Percentiles rank a stretch among this genome's conserved stretches.
phyloP scores from a whole-genome alignment of 2,888 invertebrate species.

The Drosophila prolongata region DNA sequence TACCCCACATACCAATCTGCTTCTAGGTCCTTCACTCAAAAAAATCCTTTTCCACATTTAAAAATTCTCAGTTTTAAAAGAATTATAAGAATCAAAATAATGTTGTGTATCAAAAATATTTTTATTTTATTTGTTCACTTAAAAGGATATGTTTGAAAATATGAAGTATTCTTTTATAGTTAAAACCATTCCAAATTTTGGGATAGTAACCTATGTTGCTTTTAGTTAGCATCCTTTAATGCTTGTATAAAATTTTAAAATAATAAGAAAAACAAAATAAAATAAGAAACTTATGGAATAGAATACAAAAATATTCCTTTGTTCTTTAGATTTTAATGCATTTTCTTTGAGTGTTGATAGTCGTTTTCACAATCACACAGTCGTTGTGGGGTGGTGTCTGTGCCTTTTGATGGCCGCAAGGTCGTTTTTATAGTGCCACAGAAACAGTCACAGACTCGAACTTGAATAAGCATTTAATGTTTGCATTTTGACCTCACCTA shows the following conservation, averaged over 20 bases:
- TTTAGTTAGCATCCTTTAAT: background rate
- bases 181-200: no score
- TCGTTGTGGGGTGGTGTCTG: conserved; percentile 51
- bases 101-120: background rate
- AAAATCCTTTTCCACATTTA: background rate
- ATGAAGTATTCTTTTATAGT: background rate
- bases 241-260: no score
- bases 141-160: background rate
- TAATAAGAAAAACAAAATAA: no score
- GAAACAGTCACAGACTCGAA: conserved; percentile 27
- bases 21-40: conserved; percentile 21
- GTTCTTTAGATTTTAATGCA: no score
- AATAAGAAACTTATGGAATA: no score
- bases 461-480: conserved; percentile 52
- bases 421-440: conserved; percentile 74
- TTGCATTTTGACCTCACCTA: conserved; percentile 69
- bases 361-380: conserved; percentile 13
- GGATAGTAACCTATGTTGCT: no score
- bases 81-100: background rate
- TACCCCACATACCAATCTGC: conserved; percentile 59
- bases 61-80: background rate
- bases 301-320: no score
- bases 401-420: conserved; percentile 75
- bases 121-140: no score
- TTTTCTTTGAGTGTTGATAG: conserved; percentile 6